Percentiles rank a stretch among this genome's conserved stretches.
phyloP scores from a whole-genome alignment of 2,113 vertebrate species.

The Tupaia tana region DNA sequence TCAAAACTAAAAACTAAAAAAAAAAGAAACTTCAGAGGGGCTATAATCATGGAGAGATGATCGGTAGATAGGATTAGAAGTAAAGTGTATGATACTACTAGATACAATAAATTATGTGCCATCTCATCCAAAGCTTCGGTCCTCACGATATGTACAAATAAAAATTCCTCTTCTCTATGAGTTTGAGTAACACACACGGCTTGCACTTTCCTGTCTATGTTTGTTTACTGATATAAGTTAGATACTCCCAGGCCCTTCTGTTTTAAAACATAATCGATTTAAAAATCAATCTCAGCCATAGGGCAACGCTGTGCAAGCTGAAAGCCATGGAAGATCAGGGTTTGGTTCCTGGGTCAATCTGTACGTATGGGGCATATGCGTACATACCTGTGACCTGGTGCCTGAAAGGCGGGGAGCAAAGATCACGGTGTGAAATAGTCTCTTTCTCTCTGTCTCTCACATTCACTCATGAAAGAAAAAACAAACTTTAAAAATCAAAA shows the following conservation, averaged over 20 bases:
- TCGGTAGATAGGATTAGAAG: background rate
- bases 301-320: too few species aligned
- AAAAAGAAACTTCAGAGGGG: background rate
- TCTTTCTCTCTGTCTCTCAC: too few species aligned
- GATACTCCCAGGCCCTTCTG: background rate
- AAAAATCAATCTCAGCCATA: background rate
- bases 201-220: background rate
- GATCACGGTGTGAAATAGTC: too few species aligned
- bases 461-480: too few species aligned
- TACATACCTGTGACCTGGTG: too few species aligned
- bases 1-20: too few species aligned
- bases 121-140: background rate
- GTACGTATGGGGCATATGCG: too few species aligned
- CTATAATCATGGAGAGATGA: background rate
- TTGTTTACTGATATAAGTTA: background rate
- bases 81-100: background rate
- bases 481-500: background rate
- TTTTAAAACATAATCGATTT: conserved; percentile 11
- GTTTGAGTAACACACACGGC: background rate
- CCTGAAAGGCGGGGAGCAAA: too few species aligned
- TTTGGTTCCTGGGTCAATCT: too few species aligned
- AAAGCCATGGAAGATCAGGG: too few species aligned
- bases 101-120: background rate
- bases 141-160: background rate
- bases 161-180: background rate